Conservation (phyloP, 2,888 invertebrate genomes). For the Bhutanitis thaidina region DNA sequence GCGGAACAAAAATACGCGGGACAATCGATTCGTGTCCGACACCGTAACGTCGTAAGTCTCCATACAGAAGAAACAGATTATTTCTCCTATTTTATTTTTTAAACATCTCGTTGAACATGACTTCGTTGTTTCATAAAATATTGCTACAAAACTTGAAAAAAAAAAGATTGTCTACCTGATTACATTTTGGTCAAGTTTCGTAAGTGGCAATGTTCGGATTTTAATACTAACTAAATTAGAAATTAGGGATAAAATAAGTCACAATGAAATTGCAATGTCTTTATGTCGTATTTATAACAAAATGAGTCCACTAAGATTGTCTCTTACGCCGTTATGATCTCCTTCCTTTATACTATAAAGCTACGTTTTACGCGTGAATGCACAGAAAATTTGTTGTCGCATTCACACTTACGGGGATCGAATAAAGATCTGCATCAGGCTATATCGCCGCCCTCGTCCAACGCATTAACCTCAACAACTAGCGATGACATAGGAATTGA, state of each 20-base stretch:
- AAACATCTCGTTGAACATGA: too few species aligned
- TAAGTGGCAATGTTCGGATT: too few species aligned
- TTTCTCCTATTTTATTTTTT: neutral
- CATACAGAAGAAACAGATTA: neutral
- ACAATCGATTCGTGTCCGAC: slow-evolving; percentile 66
- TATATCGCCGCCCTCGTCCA: slow-evolving; percentile 57
- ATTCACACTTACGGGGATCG: slow-evolving; percentile 52
- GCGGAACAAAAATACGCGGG: slow-evolving; percentile 78
- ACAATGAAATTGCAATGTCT: too few species aligned
- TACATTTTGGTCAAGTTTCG: too few species aligned
- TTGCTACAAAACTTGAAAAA: too few species aligned
- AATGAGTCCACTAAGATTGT: neutral
- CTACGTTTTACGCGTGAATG: slow-evolving; percentile 72
- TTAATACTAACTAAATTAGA: too few species aligned
- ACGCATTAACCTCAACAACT: slow-evolving; percentile 70
- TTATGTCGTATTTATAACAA: too few species aligned
- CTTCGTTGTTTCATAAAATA: too few species aligned
- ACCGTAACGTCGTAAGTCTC: slow-evolving; percentile 57
- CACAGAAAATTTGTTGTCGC: slow-evolving; percentile 72
- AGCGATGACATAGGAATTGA: slow-evolving; percentile 68
- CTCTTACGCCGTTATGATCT: slow-evolving; percentile 57
- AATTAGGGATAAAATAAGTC: too few species aligned
- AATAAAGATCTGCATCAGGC: slow-evolving; percentile 56
- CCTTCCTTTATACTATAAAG: slow-evolving; percentile 54
- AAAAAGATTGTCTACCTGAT: too few species aligned